A percentile compares a stretch with the other conserved stretches of the same genome.
These are phyloP conservation scores for Pipistrellus pygmaeus DNA, from an alignment of 2,797 vertebrate genomes.

Conservation along the genomic window DNA sequence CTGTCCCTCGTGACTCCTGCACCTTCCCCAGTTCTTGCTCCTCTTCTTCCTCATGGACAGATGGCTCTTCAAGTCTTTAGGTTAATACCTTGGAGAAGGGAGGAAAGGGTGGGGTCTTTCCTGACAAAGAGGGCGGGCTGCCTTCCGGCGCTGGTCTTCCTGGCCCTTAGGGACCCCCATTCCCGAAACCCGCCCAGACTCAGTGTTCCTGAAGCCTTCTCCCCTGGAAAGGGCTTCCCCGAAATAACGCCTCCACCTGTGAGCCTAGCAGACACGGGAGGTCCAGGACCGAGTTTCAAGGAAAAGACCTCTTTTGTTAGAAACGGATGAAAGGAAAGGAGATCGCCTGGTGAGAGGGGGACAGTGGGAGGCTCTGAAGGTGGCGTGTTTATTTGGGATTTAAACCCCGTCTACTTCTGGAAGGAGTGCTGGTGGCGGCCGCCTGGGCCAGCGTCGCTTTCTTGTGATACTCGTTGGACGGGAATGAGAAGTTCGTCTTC, in stretches of 20 bases:
- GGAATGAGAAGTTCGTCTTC: slow-evolving; percentile 1
- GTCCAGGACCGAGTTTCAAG: background rate
- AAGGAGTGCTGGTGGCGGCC: background rate
- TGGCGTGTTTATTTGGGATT: slow-evolving; percentile 57
- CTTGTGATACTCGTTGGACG: background rate
- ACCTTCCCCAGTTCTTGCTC: background rate
- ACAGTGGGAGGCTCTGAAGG: background rate
- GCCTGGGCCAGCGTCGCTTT: background rate
- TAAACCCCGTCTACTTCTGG: background rate
- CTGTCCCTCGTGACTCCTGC: background rate
- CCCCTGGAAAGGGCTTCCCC: background rate
- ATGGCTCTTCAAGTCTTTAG: background rate
- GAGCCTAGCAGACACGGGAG: background rate
- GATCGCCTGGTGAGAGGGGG: slow-evolving; percentile 58
- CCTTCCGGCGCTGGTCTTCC: background rate
- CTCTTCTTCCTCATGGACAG: background rate
- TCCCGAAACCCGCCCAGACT: background rate
- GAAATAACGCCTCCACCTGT: background rate
- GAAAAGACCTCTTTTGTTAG: slow-evolving; percentile 54
- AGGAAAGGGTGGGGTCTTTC: background rate
- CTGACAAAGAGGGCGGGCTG: background rate
- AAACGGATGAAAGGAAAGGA: slow-evolving; percentile 60
- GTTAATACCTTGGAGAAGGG: background rate
- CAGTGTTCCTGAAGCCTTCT: background rate
- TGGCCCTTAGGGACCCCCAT: background rate